Evolutionary conservation across 2,797 vertebrate species (phyloP).

Genomic region (Australoheros facetus): DNA sequence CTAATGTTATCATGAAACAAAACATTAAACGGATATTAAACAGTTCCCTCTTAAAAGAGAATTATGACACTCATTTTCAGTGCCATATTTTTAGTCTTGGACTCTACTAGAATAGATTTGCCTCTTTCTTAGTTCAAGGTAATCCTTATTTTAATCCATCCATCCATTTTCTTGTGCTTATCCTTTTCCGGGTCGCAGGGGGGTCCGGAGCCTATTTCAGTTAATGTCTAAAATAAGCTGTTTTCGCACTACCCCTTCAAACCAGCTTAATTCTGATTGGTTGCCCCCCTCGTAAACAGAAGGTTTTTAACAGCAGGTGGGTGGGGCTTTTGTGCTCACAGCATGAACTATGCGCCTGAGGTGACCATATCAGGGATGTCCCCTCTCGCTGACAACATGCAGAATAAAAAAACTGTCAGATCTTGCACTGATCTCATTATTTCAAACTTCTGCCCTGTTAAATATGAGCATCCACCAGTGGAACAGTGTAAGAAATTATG

Average conservation of each 20-base stretch:
- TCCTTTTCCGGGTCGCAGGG: too few species aligned
- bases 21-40: not conserved
- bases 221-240: too few species aligned
- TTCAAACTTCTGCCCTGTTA: not conserved
- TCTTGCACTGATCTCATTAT: not conserved
- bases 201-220: too few species aligned
- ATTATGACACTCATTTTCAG: not conserved
- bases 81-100: not conserved
- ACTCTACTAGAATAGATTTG: too few species aligned
- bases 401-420: accelerated
- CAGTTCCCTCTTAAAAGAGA: too few species aligned
- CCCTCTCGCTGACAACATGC: not conserved
- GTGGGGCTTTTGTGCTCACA: not conserved
- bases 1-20: not conserved
- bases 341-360: not conserved
- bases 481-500: not conserved
- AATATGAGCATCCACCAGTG: not conserved
- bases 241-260: not conserved
- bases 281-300: not conserved
- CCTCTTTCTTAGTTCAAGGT: too few species aligned
- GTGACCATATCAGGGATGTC: not conserved
- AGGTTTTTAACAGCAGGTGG: not conserved
- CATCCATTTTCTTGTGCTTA: too few species aligned
- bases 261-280: not conserved
- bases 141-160: too few species aligned